A percentile compares a stretch with the other conserved stretches of the same genome.
Evolutionary conservation across 2,888 invertebrate genomes (phyloP).

Genomic region (Xestia sexstrigata): DNA sequence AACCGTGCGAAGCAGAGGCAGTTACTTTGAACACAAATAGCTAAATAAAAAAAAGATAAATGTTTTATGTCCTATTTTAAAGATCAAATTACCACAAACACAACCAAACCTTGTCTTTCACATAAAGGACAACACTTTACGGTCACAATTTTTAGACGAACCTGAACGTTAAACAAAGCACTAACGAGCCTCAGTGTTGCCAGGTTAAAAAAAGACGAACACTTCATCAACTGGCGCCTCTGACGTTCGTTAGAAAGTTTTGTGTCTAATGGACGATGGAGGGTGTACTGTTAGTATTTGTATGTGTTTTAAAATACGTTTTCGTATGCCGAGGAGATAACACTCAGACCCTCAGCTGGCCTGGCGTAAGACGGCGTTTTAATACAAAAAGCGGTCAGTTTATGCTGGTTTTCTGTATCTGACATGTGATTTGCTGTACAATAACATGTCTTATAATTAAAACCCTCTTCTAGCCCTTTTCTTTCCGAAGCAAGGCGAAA

Average conservation of each 20-base stretch:
- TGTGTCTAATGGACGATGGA: neutral
- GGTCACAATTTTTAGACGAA: neutral
- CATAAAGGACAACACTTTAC: neutral
- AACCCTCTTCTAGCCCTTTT: no score
- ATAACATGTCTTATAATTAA: no score
- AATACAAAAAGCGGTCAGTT: neutral
- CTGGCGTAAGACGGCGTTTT: neutral
- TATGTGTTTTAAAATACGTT: neutral
- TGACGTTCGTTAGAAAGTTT: conserved; percentile 13
- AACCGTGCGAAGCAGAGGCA: neutral
- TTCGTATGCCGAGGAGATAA: neutral
- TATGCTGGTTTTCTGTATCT: neutral
- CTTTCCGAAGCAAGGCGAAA: no score
- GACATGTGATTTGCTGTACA: no score
- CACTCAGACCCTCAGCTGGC: neutral
- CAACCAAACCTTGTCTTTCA: neutral
- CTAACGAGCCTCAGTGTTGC: conserved; percentile 30
- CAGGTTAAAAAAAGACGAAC: conserved; percentile 1
- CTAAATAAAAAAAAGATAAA: neutral
- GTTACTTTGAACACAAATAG: neutral
- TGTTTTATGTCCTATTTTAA: neutral
- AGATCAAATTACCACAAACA: neutral
- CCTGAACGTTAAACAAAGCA: conserved; percentile 5
- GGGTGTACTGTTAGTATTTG: neutral
- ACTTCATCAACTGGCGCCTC: conserved; percentile 9